phyloP scores from a whole-genome alignment of 2,113 vertebrate genomes.

The Microtus oregoni region DNA sequence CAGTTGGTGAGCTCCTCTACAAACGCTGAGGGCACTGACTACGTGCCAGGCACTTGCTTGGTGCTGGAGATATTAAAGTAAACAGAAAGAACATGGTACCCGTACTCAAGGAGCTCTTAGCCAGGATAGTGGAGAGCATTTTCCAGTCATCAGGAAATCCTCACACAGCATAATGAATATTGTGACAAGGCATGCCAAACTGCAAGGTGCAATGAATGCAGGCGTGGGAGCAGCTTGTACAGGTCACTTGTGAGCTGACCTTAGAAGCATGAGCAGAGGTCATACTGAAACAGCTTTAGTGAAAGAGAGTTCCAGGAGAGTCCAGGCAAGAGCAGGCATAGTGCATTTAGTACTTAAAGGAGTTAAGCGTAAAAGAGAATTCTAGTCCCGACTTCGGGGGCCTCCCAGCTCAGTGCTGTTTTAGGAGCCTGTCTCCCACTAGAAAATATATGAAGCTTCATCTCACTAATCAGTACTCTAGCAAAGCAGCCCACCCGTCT shows the following conservation, averaged over 20 bases:
- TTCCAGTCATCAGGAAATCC: neutral
- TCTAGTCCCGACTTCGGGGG: neutral
- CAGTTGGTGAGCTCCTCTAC: conserved; percentile 2
- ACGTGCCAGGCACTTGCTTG: conserved; percentile 73
- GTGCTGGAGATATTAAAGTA: conserved; percentile 47
- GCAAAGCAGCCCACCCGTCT: neutral
- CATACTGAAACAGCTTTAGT: neutral
- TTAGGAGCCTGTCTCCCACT: neutral
- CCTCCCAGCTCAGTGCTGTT: neutral
- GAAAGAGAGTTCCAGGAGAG: neutral
- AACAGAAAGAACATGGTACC: neutral
- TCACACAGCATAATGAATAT: neutral
- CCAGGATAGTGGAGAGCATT: neutral
- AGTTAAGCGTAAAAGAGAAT: neutral
- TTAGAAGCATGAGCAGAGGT: neutral
- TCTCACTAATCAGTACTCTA: neutral
- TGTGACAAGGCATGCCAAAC: conserved; percentile 10
- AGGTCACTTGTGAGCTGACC: neutral
- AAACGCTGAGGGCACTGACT: conserved; percentile 44
- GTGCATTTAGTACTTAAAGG: neutral
- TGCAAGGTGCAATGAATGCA: neutral
- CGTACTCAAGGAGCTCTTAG: neutral
- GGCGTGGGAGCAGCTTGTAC: neutral
- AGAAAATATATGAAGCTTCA: neutral
- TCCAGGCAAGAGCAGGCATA: neutral